Conservation (phyloP, 2,113 vertebrate species). For the Archocentrus centrarchus region DNA sequence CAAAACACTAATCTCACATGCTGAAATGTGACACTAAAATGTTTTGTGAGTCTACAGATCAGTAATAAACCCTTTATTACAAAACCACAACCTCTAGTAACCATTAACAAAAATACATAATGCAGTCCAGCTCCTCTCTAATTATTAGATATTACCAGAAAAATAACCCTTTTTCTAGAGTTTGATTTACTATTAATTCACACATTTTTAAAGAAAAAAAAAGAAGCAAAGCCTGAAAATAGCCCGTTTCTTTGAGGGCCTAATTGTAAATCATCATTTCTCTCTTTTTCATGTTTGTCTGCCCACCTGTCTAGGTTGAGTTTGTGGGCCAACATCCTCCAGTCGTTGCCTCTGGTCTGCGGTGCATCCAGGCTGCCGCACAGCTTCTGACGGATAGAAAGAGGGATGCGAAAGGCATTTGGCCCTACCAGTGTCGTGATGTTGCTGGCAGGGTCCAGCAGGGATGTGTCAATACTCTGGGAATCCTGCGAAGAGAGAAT, state of each 20-base stretch:
- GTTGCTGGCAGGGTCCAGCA: constrained; percentile 89
- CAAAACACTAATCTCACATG: not conserved
- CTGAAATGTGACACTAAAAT: not conserved
- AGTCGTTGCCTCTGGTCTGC: constrained; percentile 97
- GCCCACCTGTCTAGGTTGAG: constrained; percentile 94
- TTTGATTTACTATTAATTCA: not conserved
- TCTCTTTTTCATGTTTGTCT: not conserved
- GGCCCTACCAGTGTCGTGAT: constrained; percentile 93
- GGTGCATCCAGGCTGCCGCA: constrained; percentile 97
- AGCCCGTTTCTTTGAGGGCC: not conserved
- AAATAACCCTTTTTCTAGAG: not conserved
- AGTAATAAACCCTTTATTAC: not conserved
- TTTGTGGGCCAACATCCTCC: constrained; percentile 98
- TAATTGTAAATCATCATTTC: constrained; percentile 6
- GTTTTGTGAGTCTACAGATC: not conserved
- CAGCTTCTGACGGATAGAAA: constrained; percentile 96
- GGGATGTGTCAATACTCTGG: constrained; percentile 87
- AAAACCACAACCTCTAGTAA: not conserved
- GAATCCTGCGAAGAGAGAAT: constrained; percentile 83
- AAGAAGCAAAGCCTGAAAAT: not conserved
- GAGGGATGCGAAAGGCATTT: constrained; percentile 94
- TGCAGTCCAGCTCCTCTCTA: not conserved
- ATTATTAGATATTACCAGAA: not conserved
- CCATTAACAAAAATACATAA: not conserved
- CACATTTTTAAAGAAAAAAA: not conserved